These are phyloP conservation scores for Spilogale gracilis DNA, from an alignment of 2,113 vertebrate species.

Conservation along the genomic window DNA sequence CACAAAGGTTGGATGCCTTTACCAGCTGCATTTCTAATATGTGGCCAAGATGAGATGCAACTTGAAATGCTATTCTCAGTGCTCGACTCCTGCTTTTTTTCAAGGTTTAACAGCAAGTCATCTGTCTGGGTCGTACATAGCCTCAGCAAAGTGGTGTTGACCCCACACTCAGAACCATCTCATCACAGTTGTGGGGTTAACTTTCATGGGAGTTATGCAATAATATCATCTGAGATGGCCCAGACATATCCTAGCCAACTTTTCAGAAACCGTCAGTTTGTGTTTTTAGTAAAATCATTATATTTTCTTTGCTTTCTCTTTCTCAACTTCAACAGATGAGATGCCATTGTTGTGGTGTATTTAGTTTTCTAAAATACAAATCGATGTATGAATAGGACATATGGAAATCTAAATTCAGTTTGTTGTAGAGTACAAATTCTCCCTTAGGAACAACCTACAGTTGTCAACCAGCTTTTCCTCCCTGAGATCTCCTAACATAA, in stretches of 20 bases:
- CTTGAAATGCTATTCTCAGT: not conserved
- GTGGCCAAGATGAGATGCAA: not conserved
- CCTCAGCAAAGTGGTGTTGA: not conserved
- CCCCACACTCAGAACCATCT: not conserved
- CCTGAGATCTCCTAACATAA: not conserved
- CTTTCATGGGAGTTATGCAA: not conserved
- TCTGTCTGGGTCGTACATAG: not conserved
- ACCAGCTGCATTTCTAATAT: not conserved
- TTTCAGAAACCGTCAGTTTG: not conserved
- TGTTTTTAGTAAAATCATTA: not conserved
- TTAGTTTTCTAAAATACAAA: conserved; percentile 35
- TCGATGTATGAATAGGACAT: not conserved
- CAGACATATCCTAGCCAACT: not conserved
- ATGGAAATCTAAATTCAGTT: not conserved
- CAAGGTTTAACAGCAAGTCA: not conserved
- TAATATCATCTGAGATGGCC: not conserved
- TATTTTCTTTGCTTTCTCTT: not conserved
- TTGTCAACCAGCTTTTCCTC: not conserved
- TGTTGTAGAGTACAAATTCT: not conserved
- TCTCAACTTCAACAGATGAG: not conserved
- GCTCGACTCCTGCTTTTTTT: not conserved
- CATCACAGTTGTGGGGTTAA: rapidly evolving
- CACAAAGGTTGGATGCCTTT: not conserved
- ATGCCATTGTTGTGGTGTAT: not conserved
- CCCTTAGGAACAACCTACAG: not conserved